A percentile compares a stretch with the other conserved stretches of the same genome.
phyloP scores from a whole-genome alignment of 64 coral and sea anemone genomes.

The Exaiptasia diaphana region DNA sequence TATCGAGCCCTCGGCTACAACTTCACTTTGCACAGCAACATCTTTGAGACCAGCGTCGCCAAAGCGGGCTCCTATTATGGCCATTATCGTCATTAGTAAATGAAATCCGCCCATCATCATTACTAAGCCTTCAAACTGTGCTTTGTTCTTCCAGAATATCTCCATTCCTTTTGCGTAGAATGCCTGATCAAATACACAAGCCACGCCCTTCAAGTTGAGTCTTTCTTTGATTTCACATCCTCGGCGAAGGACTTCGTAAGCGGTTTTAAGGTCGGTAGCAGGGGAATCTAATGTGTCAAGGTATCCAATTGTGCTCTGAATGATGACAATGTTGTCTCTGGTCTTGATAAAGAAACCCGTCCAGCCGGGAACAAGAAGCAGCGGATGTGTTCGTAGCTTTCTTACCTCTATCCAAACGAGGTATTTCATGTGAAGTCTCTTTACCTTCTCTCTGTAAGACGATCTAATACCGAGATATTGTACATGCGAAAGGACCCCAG shows the following conservation, averaged over 20 bases:
- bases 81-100: constrained; percentile 51
- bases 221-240: constrained; percentile 44
- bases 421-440: not conserved
- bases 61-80: constrained; percentile 48
- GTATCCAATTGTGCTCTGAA: constrained; percentile 54
- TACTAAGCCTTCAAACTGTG: constrained; percentile 23
- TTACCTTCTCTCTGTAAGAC: not conserved
- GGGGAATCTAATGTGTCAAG: constrained; percentile 44
- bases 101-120: constrained; percentile 65
- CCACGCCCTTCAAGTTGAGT: constrained; percentile 28
- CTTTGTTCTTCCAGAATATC: constrained; percentile 48
- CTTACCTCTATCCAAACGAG: constrained; percentile 49
- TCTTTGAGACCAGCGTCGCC: constrained; percentile 50
- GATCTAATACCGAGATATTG: constrained; percentile 11
- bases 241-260: constrained; percentile 49
- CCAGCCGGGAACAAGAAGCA: constrained; percentile 71
- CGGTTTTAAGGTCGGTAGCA: constrained; percentile 59
- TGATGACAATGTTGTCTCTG: constrained; percentile 34
- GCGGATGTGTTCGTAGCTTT: constrained; percentile 58
- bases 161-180: constrained; percentile 65
- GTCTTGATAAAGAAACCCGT: constrained; percentile 63
- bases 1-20: constrained; percentile 56
- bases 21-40: constrained; percentile 40
- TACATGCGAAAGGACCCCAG: constrained; percentile 49
- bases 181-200: constrained; percentile 67